Evolutionary conservation across 2,797 vertebrate genomes (phyloP).

Genomic region (Eptatretus atami): DNA sequence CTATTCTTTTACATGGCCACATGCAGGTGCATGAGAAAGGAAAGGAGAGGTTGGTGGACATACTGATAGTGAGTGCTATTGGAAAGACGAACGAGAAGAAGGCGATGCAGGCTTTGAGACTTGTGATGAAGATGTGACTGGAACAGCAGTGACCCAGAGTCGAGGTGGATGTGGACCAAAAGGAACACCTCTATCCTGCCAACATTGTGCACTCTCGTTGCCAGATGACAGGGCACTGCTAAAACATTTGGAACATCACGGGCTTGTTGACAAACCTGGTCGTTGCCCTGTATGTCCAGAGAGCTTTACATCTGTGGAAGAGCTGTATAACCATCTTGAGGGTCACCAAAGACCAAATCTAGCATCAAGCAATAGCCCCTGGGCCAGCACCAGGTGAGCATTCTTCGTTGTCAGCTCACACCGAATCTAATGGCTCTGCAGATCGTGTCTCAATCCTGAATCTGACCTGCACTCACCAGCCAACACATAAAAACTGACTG

Average conservation of each 20-base stretch:
- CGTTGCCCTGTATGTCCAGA: conserved; percentile 76
- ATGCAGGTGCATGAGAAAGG: conserved; percentile 93
- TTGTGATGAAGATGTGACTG: neutral
- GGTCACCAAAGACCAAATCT: conserved; percentile 72
- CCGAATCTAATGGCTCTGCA: conserved; percentile 84
- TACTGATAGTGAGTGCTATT: conserved; percentile 33
- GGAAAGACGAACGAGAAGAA: no score
- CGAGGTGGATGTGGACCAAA: neutral
- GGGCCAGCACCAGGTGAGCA: conserved; percentile 75
- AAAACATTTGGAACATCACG: conserved; percentile 70
- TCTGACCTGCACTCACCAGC: conserved; percentile 28
- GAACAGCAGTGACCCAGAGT: neutral
- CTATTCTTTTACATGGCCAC: conserved; percentile 79
- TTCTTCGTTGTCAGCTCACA: conserved; percentile 90
- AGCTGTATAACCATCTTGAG: conserved; percentile 87
- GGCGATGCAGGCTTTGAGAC: neutral
- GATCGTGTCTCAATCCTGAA: conserved; percentile 82
- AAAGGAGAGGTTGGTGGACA: conserved; percentile 59
- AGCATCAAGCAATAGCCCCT: conserved; percentile 94
- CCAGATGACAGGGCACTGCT: conserved; percentile 55
- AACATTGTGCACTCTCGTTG: conserved; percentile 89
- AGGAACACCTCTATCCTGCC: conserved; percentile 52
- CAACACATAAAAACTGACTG: neutral
- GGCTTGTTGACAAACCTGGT: conserved; percentile 47
- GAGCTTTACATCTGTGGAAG: conserved; percentile 62